Evolutionary conservation across 2,888 invertebrate genomes (phyloP).

Genomic region (Pandemis corylana): DNA sequence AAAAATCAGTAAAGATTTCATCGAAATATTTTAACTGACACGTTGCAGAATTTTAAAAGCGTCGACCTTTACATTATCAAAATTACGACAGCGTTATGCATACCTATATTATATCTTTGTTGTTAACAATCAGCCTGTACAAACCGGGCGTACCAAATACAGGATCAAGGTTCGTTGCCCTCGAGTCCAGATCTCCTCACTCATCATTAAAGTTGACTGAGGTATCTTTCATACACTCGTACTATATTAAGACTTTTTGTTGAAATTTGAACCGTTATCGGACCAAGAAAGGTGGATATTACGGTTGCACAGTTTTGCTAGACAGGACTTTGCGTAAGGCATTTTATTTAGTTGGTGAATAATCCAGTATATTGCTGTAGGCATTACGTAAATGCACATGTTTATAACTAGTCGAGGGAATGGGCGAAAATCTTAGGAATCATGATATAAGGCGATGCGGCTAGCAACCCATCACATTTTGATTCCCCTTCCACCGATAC

Average conservation of each 20-base stretch:
- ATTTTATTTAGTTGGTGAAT: neutral
- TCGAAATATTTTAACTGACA: too few relatives aligned
- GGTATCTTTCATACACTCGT: neutral
- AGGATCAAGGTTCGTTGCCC: conserved; percentile 22
- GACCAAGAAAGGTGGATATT: neutral
- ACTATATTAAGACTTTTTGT: neutral
- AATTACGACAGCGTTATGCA: too few relatives aligned
- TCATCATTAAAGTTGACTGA: neutral
- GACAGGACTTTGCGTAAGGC: neutral
- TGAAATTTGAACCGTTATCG: neutral
- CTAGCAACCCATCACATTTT: too few relatives aligned
- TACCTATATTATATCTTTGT: too few relatives aligned
- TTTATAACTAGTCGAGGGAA: neutral
- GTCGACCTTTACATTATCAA: too few relatives aligned
- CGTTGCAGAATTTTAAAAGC: too few relatives aligned
- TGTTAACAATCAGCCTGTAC: conserved; percentile 18
- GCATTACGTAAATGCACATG: neutral
- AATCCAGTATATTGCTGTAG: neutral
- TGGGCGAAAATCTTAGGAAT: too few relatives aligned
- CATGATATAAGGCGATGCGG: too few relatives aligned
- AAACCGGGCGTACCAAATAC: conserved; percentile 15
- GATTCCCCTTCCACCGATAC: too few relatives aligned
- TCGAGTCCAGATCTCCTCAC: conserved; percentile 9
- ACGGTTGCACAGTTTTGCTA: too few relatives aligned
- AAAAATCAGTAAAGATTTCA: too few relatives aligned